Base-by-base conservation (phyloP, 2,113 vertebrate genomes). In the Macquaria australasica region DNA sequence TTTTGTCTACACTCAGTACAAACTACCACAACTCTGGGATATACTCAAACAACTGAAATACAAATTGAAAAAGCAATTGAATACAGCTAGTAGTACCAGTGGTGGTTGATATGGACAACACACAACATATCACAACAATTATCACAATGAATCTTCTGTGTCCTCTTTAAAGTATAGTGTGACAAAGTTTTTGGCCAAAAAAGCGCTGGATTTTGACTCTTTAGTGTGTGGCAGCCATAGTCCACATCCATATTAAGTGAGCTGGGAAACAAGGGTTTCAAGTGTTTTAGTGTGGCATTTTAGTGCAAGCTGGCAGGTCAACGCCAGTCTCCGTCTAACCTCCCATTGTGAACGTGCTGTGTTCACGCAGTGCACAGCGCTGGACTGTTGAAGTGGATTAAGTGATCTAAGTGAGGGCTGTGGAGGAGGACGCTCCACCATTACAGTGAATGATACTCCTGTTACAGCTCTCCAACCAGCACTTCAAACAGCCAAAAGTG, bases 391-490 rank as follows among this genome's bases (percentile, higher is more conserved):
- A 83, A 92, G 92, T 92, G 90, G 90, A 91, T 90, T 92, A 90
- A 93, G 92, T 92, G 93, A 94, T 86, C 75, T 69, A 85, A 89
- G 86, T 88, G 87, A 92, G 93, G 72, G 83, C 77, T 94, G 93
- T 91, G 91, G 92, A 92, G 94, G 92, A 93, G 90, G 88, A 91
- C 20, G 91, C 89, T 77, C 86, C 87, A 64, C 88, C 90, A 92
- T 93, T 88, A 87, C 87, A 77, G 90, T 93, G 89, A 93, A 92
- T 93, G 93, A 93, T 94, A 91, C 92, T 94, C 90, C 90, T 91
- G 90, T 77, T 92, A 81, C 89, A 77, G 85, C 89, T 89, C 90
- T 94, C 87, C 82, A 91, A 83, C 63, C 43, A 18, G 39, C 87
- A 86, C 92, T 93, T 88, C 87, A 90, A 59, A 48, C 74, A 83